Evolutionary conservation across 2,888 invertebrate genomes (phyloP).

Genomic region (Epistrophella euchroma): DNA sequence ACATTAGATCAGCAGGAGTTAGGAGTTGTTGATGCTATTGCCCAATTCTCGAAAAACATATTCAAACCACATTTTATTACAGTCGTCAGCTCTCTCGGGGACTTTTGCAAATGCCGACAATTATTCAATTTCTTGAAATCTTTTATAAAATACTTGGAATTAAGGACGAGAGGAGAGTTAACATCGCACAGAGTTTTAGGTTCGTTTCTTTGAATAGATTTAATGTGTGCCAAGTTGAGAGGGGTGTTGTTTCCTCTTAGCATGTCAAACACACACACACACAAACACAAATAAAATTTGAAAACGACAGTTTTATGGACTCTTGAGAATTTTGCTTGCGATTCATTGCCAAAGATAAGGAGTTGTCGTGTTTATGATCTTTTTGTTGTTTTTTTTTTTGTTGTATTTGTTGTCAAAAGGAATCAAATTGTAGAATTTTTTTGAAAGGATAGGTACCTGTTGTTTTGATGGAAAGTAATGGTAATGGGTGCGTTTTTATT

Average conservation of each 20-base stretch:
- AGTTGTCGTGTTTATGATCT: conserved; percentile 69
- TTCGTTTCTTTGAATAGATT: conserved; percentile 54
- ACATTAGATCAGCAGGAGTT: conserved; percentile 58
- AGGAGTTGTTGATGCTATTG: conserved; percentile 37
- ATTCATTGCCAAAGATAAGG: conserved; percentile 70
- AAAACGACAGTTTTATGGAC: conserved; percentile 73
- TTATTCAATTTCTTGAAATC: conserved; percentile 64
- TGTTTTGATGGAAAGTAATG: conserved; percentile 4
- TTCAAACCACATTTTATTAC: background rate
- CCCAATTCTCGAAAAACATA: conserved; percentile 13
- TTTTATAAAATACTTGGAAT: conserved; percentile 64
- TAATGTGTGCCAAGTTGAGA: conserved; percentile 33
- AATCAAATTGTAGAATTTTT: conserved; percentile 37
- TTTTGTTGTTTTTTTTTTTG: conserved; percentile 19
- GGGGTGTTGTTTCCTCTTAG: conserved; percentile 4
- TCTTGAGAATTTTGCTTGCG: conserved; percentile 60
- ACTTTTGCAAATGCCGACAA: conserved; percentile 72
- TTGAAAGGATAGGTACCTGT: conserved; percentile 38
- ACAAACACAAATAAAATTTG: conserved; percentile 16
- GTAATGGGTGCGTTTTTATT: conserved; percentile 19
- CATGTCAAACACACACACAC: conserved; percentile 15
- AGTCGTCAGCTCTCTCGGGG: background rate
- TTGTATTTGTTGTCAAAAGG: conserved; percentile 11
- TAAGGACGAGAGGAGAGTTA: conserved; percentile 63
- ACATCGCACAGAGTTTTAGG: conserved; percentile 7